These are phyloP conservation scores for Aegithalos caudatus DNA, from an alignment of 2,113 vertebrate species.

Conservation along the genomic window DNA sequence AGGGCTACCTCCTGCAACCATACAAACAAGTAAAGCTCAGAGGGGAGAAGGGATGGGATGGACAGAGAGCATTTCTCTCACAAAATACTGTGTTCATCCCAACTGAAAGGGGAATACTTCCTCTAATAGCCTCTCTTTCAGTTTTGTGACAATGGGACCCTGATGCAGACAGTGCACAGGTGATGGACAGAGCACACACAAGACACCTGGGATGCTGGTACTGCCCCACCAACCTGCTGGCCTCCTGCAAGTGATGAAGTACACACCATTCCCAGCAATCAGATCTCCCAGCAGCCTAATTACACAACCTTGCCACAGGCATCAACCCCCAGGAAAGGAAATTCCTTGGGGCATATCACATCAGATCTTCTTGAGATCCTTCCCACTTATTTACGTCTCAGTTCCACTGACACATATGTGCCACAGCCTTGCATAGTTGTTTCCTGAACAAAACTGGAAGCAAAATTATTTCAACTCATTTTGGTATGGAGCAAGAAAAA, in stretches of 20 bases:
- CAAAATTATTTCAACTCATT: background rate
- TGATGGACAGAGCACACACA: background rate
- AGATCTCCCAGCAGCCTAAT: background rate
- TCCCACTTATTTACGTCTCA: background rate
- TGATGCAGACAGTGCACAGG: background rate
- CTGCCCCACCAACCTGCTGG: background rate
- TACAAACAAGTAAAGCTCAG: background rate
- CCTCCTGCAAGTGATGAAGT: background rate
- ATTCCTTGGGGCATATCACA: background rate
- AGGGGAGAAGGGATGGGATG: background rate
- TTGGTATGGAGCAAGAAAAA: background rate
- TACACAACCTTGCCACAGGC: background rate
- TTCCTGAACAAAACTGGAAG: background rate
- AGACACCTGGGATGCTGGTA: background rate
- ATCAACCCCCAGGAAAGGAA: background rate
- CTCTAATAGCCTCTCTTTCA: background rate
- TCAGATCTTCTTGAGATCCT: background rate
- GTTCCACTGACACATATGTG: background rate
- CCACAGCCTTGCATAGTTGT: background rate
- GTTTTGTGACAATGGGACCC: background rate
- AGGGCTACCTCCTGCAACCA: background rate
- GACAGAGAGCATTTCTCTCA: background rate
- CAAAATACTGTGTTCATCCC: background rate
- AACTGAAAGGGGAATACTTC: background rate
- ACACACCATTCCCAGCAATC: rapidly evolving